phyloP scores from a whole-genome alignment of 2,797 vertebrate genomes.

The Poecilia velifera region DNA sequence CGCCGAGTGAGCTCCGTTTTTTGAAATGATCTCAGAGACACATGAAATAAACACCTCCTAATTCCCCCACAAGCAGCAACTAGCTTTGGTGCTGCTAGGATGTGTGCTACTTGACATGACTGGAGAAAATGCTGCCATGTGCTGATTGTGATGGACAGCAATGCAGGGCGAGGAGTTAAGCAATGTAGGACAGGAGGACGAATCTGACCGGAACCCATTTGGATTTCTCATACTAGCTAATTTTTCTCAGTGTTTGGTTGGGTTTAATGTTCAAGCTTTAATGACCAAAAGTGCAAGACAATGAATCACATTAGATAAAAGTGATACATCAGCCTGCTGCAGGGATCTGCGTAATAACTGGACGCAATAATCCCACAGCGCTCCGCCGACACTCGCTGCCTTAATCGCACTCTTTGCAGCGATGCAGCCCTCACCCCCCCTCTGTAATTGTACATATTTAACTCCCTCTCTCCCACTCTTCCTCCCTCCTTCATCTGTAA shows the following conservation, averaged over 20 bases:
- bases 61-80: not conserved
- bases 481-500: constrained; percentile 86
- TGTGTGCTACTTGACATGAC: not conserved
- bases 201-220: not conserved
- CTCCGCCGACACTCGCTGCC: constrained; percentile 80
- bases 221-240: not conserved
- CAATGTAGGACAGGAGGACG: not conserved
- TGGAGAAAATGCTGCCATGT: not conserved
- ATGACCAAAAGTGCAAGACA: not conserved
- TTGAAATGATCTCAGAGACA: constrained; percentile 45
- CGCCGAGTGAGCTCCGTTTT: constrained; percentile 41
- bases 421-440: constrained; percentile 84
- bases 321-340: constrained; percentile 15
- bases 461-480: constrained; percentile 62
- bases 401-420: constrained; percentile 84
- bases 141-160: constrained; percentile 67
- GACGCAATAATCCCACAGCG: constrained; percentile 48
- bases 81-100: constrained; percentile 7
- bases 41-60: constrained; percentile 26
- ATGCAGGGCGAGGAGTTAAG: constrained; percentile 74
- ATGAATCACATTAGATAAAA: constrained; percentile 21
- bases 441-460: constrained; percentile 88
- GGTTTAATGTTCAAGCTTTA: not conserved
- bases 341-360: constrained; percentile 44
- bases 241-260: not conserved